Evolutionary conservation across 2,888 invertebrate genomes (phyloP).

Genomic region (Apamea sordens): DNA sequence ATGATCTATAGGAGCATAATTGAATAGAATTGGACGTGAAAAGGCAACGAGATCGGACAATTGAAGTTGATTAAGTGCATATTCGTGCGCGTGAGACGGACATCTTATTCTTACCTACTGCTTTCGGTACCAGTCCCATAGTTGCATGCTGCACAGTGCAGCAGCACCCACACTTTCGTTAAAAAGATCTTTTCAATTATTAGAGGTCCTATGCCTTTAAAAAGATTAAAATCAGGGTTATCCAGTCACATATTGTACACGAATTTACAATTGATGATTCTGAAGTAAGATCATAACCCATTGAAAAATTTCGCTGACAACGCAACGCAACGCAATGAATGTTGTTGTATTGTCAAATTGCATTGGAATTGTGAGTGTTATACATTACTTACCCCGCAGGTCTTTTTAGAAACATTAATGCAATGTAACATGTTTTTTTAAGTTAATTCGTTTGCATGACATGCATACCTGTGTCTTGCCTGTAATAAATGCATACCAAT

Average conservation of each 20-base stretch:
- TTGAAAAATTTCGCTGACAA: background rate
- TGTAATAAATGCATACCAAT: background rate
- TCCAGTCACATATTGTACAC: background rate
- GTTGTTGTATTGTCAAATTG: background rate
- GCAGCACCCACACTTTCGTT: background rate
- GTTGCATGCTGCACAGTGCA: background rate
- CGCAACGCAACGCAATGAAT: background rate
- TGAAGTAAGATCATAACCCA: background rate
- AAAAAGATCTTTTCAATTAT: background rate
- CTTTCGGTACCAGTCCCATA: no score
- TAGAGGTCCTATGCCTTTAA: background rate
- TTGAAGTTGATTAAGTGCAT: slow-evolving; percentile 47
- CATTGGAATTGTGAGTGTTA: background rate
- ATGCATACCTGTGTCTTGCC: background rate
- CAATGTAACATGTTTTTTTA: no score
- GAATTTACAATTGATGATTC: background rate
- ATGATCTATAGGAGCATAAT: slow-evolving; percentile 29
- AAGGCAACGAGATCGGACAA: slow-evolving; percentile 42
- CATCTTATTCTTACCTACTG: slow-evolving; percentile 1
- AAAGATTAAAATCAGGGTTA: background rate
- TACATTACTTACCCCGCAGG: background rate
- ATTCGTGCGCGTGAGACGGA: slow-evolving; percentile 31
- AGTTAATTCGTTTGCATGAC: background rate
- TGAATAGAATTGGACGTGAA: slow-evolving; percentile 48
- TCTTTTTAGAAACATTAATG: background rate